Percentiles rank a stretch among this genome's conserved stretches.
Conservation (phyloP, 1,140 invertebrate genomes). For the Pseudomyrmex sp. region DNA sequence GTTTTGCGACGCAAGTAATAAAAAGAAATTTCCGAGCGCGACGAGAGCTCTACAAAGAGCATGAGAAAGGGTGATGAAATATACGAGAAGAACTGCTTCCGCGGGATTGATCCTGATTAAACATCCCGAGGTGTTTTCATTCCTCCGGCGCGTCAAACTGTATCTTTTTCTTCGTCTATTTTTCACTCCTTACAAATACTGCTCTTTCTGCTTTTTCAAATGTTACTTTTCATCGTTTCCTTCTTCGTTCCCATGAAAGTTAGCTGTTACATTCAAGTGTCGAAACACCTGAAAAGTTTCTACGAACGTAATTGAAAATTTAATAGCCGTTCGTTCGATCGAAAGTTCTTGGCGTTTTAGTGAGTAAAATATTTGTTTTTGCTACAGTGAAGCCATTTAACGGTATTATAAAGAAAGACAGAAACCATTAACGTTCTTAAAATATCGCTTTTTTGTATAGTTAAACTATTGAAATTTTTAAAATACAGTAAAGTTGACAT, state of each 20-base stretch:
- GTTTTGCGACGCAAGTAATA: conserved; percentile 65
- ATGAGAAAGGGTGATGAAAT: conserved; percentile 33
- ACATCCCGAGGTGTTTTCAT: conserved; percentile 50
- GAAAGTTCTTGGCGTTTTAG: conserved; percentile 1
- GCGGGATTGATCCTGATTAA: conserved; percentile 79
- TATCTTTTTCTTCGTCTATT: conserved; percentile 20
- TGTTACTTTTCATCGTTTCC: conserved; percentile 36
- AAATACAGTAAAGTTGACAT: neutral
- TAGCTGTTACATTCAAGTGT: conserved; percentile 1
- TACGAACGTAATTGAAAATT: conserved; percentile 38
- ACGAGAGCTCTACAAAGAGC: conserved; percentile 18
- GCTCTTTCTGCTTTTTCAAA: neutral
- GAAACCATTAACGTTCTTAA: neutral
- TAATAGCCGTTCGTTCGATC: conserved; percentile 37
- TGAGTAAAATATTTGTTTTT: conserved; percentile 24
- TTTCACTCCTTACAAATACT: conserved; percentile 44
- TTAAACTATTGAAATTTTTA: too few relatives aligned
- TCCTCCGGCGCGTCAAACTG: conserved; percentile 3
- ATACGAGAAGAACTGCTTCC: conserved; percentile 61
- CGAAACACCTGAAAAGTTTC: conserved; percentile 32
- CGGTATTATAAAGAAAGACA: neutral
- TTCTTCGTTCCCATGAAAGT: conserved; percentile 8
- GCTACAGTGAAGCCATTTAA: neutral
- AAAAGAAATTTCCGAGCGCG: conserved; percentile 41
- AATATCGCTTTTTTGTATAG: neutral